phyloP scores from a whole-genome alignment of 2,888 invertebrate species.

The Nipponacmea schrenckii region DNA sequence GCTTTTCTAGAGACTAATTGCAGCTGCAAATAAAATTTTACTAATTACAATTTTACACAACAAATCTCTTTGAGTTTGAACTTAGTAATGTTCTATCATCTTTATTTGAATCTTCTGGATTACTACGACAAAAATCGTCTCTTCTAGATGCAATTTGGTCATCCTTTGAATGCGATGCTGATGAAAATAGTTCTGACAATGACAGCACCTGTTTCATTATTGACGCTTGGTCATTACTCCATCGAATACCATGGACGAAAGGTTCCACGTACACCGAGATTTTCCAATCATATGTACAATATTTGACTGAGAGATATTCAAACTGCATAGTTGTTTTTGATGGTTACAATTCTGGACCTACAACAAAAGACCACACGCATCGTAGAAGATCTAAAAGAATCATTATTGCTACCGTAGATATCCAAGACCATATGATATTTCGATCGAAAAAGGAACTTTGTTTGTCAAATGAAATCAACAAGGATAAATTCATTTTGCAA shows the following conservation, averaged over 20 bases:
- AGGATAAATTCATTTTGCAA: background rate
- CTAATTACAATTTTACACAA: background rate
- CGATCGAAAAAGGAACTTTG: background rate
- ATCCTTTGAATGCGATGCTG: too few relatives aligned
- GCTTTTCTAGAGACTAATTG: constrained; percentile 11
- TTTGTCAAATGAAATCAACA: background rate
- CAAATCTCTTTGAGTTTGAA: constrained; percentile 13
- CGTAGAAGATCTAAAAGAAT: too few relatives aligned
- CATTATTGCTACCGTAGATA: background rate
- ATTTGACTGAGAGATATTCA: too few relatives aligned
- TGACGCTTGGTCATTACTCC: too few relatives aligned
- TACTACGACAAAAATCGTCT: constrained; percentile 21
- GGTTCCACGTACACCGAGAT: too few relatives aligned
- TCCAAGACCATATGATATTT: background rate
- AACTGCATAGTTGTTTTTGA: too few relatives aligned
- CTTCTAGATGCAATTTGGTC: constrained; percentile 27
- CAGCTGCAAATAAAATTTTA: background rate
- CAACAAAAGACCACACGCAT: too few relatives aligned
- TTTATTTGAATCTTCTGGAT: constrained; percentile 27
- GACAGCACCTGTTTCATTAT: too few relatives aligned
- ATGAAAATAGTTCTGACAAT: constrained; percentile 17
- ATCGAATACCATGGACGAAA: too few relatives aligned
- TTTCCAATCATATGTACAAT: too few relatives aligned
- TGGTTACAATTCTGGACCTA: too few relatives aligned
- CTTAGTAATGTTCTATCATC: constrained; percentile 23